phyloP scores from a whole-genome alignment of 2,113 vertebrate species.

The Gallinago paraguaiae region DNA sequence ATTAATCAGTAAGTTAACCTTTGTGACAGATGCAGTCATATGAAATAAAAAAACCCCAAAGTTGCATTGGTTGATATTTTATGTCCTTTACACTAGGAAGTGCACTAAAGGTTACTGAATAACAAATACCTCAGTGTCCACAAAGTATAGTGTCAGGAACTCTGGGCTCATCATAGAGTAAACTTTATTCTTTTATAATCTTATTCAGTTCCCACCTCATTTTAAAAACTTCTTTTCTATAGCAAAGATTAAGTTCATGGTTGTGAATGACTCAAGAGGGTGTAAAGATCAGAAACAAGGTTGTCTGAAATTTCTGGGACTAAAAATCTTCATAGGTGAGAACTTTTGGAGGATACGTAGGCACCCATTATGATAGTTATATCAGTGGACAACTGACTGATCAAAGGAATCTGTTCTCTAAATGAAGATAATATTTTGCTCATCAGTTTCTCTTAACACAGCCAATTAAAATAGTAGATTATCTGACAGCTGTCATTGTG shows the following conservation, averaged over 20 bases:
- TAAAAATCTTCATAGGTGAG: not conserved
- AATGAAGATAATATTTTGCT: not conserved
- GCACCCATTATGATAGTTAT: fast-evolving
- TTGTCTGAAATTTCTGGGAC: not conserved
- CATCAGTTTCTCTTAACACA: not conserved
- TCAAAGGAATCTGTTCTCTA: not conserved
- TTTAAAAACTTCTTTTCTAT: not conserved
- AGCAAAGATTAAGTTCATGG: not conserved
- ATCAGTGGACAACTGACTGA: fast-evolving
- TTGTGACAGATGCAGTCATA: slow-evolving; percentile 40
- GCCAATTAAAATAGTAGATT: not conserved
- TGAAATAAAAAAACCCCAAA: not conserved
- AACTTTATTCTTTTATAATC: not conserved
- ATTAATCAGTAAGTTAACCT: slow-evolving; percentile 58
- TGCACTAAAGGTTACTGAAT: slow-evolving; percentile 40
- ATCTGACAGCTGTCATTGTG: fast-evolving
- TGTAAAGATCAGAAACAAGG: not conserved
- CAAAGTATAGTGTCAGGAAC: not conserved
- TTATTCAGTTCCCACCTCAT: not conserved
- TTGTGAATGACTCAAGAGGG: not conserved
- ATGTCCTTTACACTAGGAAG: slow-evolving; percentile 45
- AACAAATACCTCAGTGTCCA: slow-evolving; percentile 19
- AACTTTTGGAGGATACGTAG: not conserved
- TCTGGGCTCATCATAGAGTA: not conserved
- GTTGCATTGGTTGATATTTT: slow-evolving; percentile 47